Evolutionary conservation across 2,113 vertebrate species (phyloP).

Genomic region (Saccopteryx leptura): DNA sequence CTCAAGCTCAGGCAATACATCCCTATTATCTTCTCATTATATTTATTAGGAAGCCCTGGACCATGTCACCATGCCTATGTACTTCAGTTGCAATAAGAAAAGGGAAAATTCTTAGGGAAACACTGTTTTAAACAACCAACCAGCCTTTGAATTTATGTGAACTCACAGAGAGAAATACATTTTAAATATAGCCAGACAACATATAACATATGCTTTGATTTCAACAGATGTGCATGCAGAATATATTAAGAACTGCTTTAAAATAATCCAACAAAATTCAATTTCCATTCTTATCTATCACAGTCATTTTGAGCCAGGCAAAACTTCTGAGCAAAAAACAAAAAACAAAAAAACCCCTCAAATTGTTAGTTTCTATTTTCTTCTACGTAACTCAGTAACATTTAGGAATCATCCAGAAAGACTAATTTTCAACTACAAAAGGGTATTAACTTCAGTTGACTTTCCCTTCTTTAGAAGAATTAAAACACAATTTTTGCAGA

Average conservation of each 20-base stretch:
- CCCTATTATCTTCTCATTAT: neutral
- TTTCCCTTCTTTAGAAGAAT: neutral
- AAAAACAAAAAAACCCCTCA: neutral
- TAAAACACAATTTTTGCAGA: neutral
- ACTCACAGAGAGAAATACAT: conserved; percentile 34
- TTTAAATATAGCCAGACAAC: conserved; percentile 56
- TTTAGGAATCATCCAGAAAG: conserved; percentile 1
- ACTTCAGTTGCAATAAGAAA: neutral
- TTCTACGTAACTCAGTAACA: neutral
- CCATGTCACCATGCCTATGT: neutral
- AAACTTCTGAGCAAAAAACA: neutral
- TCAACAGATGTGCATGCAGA: conserved; percentile 36
- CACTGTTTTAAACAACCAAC: conserved; percentile 25
- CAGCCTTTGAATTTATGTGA: conserved; percentile 16
- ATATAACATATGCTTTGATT: conserved; percentile 22
- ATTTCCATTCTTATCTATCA: conserved; percentile 27
- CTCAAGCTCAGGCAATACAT: conserved; percentile 27
- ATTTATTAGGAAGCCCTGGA: neutral
- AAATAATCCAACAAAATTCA: conserved; percentile 45
- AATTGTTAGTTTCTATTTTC: neutral
- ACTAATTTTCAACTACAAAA: conserved; percentile 28
- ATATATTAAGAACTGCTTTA: conserved; percentile 32
- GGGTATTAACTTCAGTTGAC: neutral
- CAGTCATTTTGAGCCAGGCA: neutral
- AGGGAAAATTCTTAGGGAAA: conserved; percentile 56